Conservation (phyloP, 2,113 vertebrate genomes). For the Oreochromis spilurus region DNA sequence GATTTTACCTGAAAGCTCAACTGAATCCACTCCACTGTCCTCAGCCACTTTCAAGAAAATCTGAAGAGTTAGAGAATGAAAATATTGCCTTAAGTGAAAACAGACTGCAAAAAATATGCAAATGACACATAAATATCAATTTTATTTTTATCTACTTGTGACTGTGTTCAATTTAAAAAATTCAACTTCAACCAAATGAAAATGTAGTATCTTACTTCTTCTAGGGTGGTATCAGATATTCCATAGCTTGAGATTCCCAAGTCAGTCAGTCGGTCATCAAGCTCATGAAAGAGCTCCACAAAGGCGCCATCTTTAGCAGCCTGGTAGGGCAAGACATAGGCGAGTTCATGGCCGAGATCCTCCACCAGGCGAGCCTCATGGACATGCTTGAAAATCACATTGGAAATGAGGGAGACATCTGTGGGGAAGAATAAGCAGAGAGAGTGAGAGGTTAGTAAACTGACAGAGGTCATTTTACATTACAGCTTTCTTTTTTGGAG, state of each 20-base stretch:
- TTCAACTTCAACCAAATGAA: neutral
- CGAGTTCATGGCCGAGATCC: constrained; percentile 93
- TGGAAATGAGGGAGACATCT: constrained; percentile 97
- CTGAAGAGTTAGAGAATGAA: constrained; percentile 57
- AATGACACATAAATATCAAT: neutral
- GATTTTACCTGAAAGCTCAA: constrained; percentile 86
- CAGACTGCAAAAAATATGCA: neutral
- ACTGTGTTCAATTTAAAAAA: neutral
- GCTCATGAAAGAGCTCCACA: constrained; percentile 95
- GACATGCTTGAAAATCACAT: constrained; percentile 92
- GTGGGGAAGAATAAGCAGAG: neutral
- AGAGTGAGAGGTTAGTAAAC: neutral
- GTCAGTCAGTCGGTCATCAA: constrained; percentile 92
- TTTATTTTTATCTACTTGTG: neutral
- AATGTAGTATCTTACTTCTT: constrained; percentile 76
- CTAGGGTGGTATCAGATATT: constrained; percentile 94
- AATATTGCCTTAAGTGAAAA: neutral
- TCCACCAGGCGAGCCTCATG: constrained; percentile 89
- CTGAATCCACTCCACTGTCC: constrained; percentile 90
- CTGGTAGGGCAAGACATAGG: constrained; percentile 89
- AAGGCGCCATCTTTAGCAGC: constrained; percentile 94
- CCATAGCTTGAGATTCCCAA: constrained; percentile 96
- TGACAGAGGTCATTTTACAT: neutral
- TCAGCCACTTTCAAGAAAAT: constrained; percentile 98
- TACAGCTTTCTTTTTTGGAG: neutral